Conservation (phyloP, 2,888 invertebrate species). For the Eumacrocentrus americanus region DNA sequence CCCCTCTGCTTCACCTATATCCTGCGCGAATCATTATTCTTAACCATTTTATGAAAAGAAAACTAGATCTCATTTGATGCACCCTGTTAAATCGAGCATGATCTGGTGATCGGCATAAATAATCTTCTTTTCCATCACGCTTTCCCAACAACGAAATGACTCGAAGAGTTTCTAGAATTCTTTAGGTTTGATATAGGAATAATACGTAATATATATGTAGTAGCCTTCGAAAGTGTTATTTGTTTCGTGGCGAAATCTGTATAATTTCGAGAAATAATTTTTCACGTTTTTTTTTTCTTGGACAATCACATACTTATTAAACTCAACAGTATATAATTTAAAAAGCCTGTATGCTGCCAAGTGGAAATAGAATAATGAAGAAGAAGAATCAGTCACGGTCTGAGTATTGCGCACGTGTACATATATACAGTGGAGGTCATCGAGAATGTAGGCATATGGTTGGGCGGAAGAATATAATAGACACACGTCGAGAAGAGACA, state of each 20-base stretch:
- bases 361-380: neutral
- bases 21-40: neutral
- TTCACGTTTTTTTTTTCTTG: too few relatives aligned
- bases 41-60: neutral
- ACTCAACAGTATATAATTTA: neutral
- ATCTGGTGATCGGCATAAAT: conserved; percentile 2
- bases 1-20: conserved; percentile 1
- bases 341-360: neutral
- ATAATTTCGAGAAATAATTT: too few relatives aligned
- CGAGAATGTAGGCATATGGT: neutral
- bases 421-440: neutral
- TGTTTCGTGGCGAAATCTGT: too few relatives aligned
- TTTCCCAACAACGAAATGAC: conserved; percentile 25
- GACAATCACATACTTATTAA: too few relatives aligned
- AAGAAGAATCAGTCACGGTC: neutral
- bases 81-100: too few relatives aligned
- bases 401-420: neutral
- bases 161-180: neutral
- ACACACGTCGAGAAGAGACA: neutral
- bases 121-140: conserved; percentile 23
- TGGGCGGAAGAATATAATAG: conserved; percentile 9
- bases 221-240: too few relatives aligned
- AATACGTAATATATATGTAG: too few relatives aligned
- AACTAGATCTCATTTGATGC: neutral
- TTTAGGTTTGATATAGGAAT: neutral